A percentile compares a stretch with the other conserved stretches of the same genome.
Evolutionary conservation across 2,113 vertebrate species (phyloP).

Genomic region (Phainopepla nitens): DNA sequence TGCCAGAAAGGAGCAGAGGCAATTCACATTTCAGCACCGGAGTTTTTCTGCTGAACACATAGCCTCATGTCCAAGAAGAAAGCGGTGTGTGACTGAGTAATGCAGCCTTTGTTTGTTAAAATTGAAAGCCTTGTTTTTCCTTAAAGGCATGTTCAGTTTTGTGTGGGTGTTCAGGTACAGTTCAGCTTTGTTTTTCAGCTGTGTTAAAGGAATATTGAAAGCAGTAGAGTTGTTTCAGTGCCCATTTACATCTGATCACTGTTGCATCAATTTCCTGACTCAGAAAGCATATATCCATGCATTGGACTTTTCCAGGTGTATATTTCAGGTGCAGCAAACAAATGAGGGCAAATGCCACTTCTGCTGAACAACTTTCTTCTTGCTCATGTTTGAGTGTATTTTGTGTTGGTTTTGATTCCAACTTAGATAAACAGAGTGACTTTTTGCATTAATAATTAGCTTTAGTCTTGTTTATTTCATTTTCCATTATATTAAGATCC

Average conservation of each 20-base stretch:
- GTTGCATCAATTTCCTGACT: not conserved
- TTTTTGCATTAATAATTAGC: not conserved
- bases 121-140: not conserved
- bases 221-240: not conserved
- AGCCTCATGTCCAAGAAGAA: not conserved
- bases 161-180: not conserved
- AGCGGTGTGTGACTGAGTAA: not conserved
- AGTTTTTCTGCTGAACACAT: not conserved
- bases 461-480: not conserved
- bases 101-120: not conserved
- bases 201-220: not conserved
- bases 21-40: not conserved
- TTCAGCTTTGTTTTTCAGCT: not conserved
- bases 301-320: not conserved
- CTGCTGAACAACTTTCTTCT: not conserved
- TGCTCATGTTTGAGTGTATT: not conserved
- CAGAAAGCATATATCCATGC: not conserved
- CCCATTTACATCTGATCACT: not conserved
- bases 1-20: not conserved
- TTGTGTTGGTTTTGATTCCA: not conserved
- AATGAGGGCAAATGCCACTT: not conserved
- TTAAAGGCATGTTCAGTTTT: not conserved
- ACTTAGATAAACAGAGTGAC: not conserved
- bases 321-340: not conserved
- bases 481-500: not conserved